A percentile compares a stretch with the other conserved stretches of the same genome.
phyloP scores from a whole-genome alignment of 2,888 invertebrate species.

The Eledona agricola region DNA sequence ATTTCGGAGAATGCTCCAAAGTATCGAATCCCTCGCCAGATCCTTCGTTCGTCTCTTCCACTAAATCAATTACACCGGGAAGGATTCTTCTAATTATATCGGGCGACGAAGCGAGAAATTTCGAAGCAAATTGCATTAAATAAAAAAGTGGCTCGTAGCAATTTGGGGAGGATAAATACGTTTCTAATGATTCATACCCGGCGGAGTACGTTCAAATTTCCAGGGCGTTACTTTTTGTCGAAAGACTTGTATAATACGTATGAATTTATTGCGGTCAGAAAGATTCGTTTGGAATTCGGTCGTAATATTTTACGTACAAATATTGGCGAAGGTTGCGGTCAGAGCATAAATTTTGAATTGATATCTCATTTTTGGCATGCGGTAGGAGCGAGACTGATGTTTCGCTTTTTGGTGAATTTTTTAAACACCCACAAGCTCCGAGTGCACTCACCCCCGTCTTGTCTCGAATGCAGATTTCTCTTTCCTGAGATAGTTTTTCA shows the following conservation, averaged over 20 bases:
- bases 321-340: neutral
- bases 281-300: conserved; percentile 2
- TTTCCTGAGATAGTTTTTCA: neutral
- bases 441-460: neutral
- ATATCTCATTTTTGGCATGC: conserved; percentile 1
- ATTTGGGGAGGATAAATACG: no score
- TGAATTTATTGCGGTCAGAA: conserved; percentile 1
- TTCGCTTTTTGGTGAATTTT: neutral
- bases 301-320: conserved; percentile 3
- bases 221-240: neutral
- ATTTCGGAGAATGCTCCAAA: neutral
- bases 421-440: neutral
- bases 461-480: conserved; percentile 1
- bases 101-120: conserved; percentile 23
- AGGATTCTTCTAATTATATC: conserved; percentile 21
- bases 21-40: neutral
- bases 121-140: conserved; percentile 9
- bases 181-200: conserved; percentile 2
- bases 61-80: conserved; percentile 18
- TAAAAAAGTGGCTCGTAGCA: no score
- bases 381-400: neutral
- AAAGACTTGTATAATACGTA: no score
- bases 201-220: no score
- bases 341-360: conserved; percentile 1
- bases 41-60: conserved; percentile 8